Percentiles rank a stretch among this genome's conserved stretches.
phyloP scores from a whole-genome alignment of 2,113 vertebrate genomes.

The Cygnus atratus region DNA sequence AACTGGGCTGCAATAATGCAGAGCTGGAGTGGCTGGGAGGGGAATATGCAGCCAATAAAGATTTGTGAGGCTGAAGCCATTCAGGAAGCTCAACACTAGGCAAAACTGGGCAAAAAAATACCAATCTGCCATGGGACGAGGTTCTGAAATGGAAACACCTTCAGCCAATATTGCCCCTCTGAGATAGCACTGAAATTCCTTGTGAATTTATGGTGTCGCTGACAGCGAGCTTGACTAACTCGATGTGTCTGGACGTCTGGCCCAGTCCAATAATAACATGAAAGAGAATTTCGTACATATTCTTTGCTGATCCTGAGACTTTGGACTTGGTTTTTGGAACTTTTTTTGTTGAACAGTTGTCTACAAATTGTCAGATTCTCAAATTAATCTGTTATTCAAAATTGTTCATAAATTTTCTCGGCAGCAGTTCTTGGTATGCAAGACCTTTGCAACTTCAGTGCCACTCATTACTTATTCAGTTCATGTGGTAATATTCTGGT shows the following conservation, averaged over 20 bases:
- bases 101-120: not conserved
- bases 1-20: not conserved
- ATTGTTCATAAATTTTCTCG: not conserved
- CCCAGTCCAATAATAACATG: constrained; percentile 53
- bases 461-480: not conserved
- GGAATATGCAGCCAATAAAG: constrained; percentile 36
- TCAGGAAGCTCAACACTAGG: constrained; percentile 22
- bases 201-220: constrained; percentile 46
- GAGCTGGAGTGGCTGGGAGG: not conserved
- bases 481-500: not conserved
- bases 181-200: constrained; percentile 60
- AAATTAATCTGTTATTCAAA: not conserved
- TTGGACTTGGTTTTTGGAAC: not conserved
- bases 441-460: not conserved
- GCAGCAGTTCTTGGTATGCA: not conserved
- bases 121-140: not conserved
- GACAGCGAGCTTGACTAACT: constrained; percentile 31
- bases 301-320: constrained; percentile 37
- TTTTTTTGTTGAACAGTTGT: not conserved
- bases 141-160: constrained; percentile 61
- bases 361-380: constrained; percentile 12
- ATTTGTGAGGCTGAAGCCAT: constrained; percentile 30
- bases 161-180: constrained; percentile 55
- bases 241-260: constrained; percentile 51
- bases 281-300: constrained; percentile 26